Base-by-base conservation (phyloP, 2,888 invertebrate species). In the Leptarthrus brevirostris region DNA sequence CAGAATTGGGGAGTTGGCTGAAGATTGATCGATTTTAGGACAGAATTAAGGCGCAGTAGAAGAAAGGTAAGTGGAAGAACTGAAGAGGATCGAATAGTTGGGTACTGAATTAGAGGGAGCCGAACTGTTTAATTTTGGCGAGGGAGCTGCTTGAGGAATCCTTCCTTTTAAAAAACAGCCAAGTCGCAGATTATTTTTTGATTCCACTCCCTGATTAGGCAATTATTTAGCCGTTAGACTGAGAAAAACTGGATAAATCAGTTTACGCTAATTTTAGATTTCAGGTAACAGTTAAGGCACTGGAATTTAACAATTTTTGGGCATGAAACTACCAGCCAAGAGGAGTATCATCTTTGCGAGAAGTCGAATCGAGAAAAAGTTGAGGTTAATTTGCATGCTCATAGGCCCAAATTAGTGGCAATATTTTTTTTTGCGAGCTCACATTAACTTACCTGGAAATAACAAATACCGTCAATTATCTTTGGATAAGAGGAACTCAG, bases 11-110 rank as follows among this genome's bases (percentile, higher is more conserved):
- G 52, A 52, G 69, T 69, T 49, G 64, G 64, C 64, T 14, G 69
- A 30, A 52, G 69, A 69, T 69, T 69, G 69, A 69, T 69, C 69
- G 69, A 69, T 69, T 69, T 69, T 20, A 34, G 22, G 52, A 18
- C 30, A 12, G 18, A 52, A 52, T 69, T 34, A 52, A 26, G 69
- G 69, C 52, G 52, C 47, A 64, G 64, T 44, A 47, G 47, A 64
- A 44, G 64, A 20, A 30, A 52, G 18, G 18, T 6, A 18, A 52
- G 12, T 6, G n/a, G 40, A 12, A n/a, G 40, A 12, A 12, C n/a
- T 40, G n/a, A 40, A 40, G 40, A 40, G 12, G 40, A 40, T 6
- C 3, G 12, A 12, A 40, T 40, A 12, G 40, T 12, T 49, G 30
- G 26, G 49, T 18, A 6, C 18, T 14, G 30, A 52, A 69, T 40